Base-by-base conservation (phyloP, 2,797 vertebrate genomes). In the Naso thynnoides region DNA sequence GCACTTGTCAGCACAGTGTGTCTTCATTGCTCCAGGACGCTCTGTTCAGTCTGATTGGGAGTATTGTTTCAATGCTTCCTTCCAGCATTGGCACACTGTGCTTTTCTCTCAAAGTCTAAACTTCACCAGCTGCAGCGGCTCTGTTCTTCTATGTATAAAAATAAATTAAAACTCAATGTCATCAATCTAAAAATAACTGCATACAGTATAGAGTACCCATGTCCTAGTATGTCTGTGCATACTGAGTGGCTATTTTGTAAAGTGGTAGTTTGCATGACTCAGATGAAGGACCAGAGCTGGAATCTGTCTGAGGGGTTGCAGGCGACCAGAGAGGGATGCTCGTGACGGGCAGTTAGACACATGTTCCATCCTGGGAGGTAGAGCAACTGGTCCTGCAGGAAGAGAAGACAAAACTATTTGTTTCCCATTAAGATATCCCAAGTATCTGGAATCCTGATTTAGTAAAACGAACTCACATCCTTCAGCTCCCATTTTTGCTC, bases 241-340 rank as follows among this genome's bases (percentile, higher is more conserved):
- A 73, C 74, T 69, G 70, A 73, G 60, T 13, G 29, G 70, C 65
- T 59, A 67, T 63, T 48, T 45, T 68, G 50, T 67, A 55, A 68
- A 72, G 65, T 71, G 74, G 79, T 70, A 24, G 50, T 60, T 72
- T 50, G 29, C 48, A n/a, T 47, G 27, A 24, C 33, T 96, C 94
- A 96, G 89, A 91, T 79, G 85, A 99, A 98, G 70, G 94, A 84
- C 98, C 98, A 99, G 85, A 95, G 96, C 90, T 99, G 98, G 91
- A 94, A 96, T 84, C 80, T 86, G 91, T 99, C 97, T n/a, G 91
- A 90, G 59, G 96, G 93, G 86, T 96, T 94, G 89, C 98, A 99
- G 63, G 92, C 53, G 52, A 88, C 90, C 84, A 99, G 86, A 71
- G 89, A 92, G 0, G 97, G 97, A 88, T 96, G 95, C 39, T 96